Conservation (phyloP, 1,140 invertebrate genomes). For the Drosophila virilis region DNA sequence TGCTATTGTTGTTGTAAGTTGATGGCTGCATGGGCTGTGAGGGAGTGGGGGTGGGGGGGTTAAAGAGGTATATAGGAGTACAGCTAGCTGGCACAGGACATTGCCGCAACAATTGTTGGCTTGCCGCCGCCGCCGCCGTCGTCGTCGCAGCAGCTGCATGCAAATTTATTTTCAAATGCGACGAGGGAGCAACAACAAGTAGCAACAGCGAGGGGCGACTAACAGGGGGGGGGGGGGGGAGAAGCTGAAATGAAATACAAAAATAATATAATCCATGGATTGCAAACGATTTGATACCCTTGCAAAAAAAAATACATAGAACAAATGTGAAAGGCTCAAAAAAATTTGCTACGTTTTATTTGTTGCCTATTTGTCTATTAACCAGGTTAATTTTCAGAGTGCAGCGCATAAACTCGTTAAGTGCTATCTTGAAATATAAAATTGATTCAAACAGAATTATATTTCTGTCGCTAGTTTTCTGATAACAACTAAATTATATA, state of each 20-base stretch:
- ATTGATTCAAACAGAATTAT: too few relatives aligned
- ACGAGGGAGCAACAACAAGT: constrained; percentile 47
- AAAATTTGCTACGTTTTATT: too few relatives aligned
- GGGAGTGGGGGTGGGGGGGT: neutral
- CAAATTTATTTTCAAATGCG: constrained; percentile 81
- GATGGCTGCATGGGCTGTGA: too few relatives aligned
- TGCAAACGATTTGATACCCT: neutral
- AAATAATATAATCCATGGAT: neutral
- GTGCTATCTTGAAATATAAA: too few relatives aligned
- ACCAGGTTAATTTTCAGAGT: too few relatives aligned
- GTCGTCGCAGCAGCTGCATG: constrained; percentile 52
- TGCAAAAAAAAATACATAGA: neutral
- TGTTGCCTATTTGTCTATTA: too few relatives aligned
- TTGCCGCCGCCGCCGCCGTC: constrained; percentile 45
- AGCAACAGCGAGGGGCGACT: neutral
- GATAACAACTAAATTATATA: too few relatives aligned
- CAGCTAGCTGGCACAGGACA: constrained; percentile 46
- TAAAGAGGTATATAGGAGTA: too few relatives aligned
- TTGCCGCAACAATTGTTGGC: constrained; percentile 80
- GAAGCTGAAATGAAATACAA: neutral
- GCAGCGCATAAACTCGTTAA: too few relatives aligned
- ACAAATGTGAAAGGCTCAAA: too few relatives aligned
- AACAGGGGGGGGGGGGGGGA: neutral
- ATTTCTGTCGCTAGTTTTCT: too few relatives aligned
- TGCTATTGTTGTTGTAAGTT: constrained; percentile 22